Evolutionary conservation across 1,140 invertebrate species (phyloP), one percentile per base, ranked within the genome.

Genomic region (Lasioglossum albipes): DNA sequence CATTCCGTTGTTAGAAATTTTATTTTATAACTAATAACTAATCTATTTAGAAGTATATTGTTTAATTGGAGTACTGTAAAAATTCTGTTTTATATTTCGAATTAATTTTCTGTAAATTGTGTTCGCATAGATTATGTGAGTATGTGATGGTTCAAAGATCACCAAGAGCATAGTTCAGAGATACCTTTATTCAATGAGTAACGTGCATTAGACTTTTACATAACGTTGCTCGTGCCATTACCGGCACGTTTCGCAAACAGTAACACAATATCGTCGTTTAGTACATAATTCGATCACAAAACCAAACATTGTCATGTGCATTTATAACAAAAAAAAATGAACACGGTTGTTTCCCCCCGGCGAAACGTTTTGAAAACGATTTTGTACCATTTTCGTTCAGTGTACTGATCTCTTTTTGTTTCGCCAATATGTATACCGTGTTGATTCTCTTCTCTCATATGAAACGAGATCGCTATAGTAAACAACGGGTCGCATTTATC

Each of bases 161-260:
- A 5, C 2, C 9, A 10, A 57, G 18, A 66, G n/a, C n/a, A 27
- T 16, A 54, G 31, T 62, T 41, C 59, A 79, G 7, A 75, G 10
- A 67, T n/a, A 65, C 22, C 16, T 79, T 79, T 79, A 79, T 79
- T 79, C 57, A 31, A 59, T 59, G 61, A 73, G 6, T 16, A 57
- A 74, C 41, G 41, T 74, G 62, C 52, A 79, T 45, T 71, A 65
- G 42, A 54, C 42, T 66, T 66, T 72, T 66, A 79, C 70, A 79
- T 74, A 57, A 7, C 9, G 54, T 45, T 42, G n/a, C 12, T 54
- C 16, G 13, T 31, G 16, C 36, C 45, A 20, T 54, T 31, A 52
- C 57, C 20, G 22, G 7, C 61, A 57, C 31, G 22, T 59, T 71
- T 78, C 57, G 16, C 61, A 79, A 64, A 72, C 59, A 36, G 42